Percentiles rank a stretch among this genome's conserved stretches.
Conservation (phyloP, 2,113 vertebrate species). For the Agelaius tricolor region DNA sequence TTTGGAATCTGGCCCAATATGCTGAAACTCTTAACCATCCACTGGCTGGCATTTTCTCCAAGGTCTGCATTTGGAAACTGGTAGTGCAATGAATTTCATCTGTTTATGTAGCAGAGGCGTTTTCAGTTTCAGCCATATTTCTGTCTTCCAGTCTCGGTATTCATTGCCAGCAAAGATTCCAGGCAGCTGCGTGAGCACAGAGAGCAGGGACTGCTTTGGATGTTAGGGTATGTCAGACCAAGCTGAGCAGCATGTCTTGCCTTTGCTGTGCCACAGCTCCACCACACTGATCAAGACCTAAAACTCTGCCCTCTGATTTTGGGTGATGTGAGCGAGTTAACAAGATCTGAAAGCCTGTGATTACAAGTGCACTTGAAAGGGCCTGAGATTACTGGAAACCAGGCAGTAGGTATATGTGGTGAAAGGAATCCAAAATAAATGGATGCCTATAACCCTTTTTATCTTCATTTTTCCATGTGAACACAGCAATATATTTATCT, state of each 20-base stretch:
- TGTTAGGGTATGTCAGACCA: background rate
- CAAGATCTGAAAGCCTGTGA: background rate
- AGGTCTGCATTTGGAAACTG: background rate
- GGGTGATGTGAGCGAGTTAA: background rate
- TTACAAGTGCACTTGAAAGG: constrained; percentile 2
- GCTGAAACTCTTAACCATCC: constrained; percentile 3
- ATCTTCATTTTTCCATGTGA: background rate
- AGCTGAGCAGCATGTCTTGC: background rate
- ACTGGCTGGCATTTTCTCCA: background rate
- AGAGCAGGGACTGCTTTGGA: background rate
- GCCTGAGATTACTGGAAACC: background rate
- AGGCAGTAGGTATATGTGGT: background rate
- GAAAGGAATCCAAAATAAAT: background rate
- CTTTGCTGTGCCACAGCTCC: background rate
- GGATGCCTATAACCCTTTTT: background rate
- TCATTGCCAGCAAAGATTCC: background rate
- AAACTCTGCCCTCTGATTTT: background rate
- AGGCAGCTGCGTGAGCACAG: background rate
- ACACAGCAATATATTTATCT: background rate
- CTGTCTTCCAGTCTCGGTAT: background rate
- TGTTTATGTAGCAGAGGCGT: background rate
- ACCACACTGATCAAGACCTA: background rate
- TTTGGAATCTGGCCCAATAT: constrained; percentile 35
- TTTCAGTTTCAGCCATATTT: background rate
- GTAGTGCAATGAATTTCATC: background rate